Evolutionary conservation across 1,140 invertebrate species (phyloP), one percentile per base, ranked within the genome.

Genomic region (Cryptotermes secundus): DNA sequence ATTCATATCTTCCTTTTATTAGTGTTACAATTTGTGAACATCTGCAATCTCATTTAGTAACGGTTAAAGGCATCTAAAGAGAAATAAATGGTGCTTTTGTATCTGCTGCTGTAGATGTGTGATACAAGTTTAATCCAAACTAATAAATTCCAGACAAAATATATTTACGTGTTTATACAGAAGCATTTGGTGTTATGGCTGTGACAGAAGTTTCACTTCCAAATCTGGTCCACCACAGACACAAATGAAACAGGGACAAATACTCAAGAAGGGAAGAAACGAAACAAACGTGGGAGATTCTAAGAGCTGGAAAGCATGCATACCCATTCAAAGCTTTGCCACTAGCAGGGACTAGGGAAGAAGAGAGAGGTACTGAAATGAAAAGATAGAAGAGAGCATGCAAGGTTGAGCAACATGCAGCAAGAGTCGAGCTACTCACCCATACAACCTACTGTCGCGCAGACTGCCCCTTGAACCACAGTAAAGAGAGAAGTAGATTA

Each of bases 381-480:
- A 59, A 72, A 72, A 72, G 59, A 59, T 6, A 59, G 53, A 59
- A 59, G 53, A 59, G 24, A 22, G 53, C 53, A n/a, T 59, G 53
- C 53, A 22, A n/a, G 53, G 19, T n/a, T 59, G 7, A 31, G 59
- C 59, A 16, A 9, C 80, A 81, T 38, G 35, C 35, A 81, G 80
- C 35, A 12, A 81, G 34, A 81, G 0, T 36, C 35, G 82, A 85
- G 81, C 34, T 85, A 94, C 94, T 95, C 91, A 95, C 94, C 94
- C 94, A 89, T 94, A 94, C 89, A 95, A 90, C 91, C 93, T 93
- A 92, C 93, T 94, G 89, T 94, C 93, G 89, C 93, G 92, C 89
- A 94, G 93, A 90, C 93, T 94, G 89, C 91, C 91, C 92, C 94
- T 94, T 84, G 35, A 82, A 80, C 53, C 45, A 84, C 26, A 42